Evolutionary conservation across 2,888 invertebrate genomes (phyloP).

Genomic region (Sinopyrophorus schimmeli): DNA sequence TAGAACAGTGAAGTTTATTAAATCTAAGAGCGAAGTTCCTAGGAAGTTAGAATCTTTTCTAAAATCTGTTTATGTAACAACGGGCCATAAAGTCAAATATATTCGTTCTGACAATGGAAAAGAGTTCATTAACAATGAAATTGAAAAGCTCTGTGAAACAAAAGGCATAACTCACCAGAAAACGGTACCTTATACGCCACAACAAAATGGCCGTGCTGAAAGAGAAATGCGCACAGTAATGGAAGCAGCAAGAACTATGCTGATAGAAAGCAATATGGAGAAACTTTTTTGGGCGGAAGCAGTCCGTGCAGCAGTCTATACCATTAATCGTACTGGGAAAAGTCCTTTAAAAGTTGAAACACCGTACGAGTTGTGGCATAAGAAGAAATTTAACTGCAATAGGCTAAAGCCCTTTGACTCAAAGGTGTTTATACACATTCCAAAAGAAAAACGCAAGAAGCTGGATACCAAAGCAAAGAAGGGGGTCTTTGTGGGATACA

Average conservation of each 20-base stretch:
- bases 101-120: conserved; percentile 42
- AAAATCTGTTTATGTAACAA: conserved; percentile 36
- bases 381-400: neutral
- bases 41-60: conserved; percentile 20
- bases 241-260: neutral
- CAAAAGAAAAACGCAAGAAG: neutral
- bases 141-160: conserved; percentile 30
- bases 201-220: neutral
- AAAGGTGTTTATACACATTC: neutral
- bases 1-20: conserved; percentile 33
- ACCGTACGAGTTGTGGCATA: neutral
- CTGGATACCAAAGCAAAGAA: neutral
- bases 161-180: neutral
- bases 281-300: neutral
- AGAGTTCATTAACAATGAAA: conserved; percentile 40
- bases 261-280: neutral
- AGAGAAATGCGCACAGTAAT: neutral
- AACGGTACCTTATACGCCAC: neutral
- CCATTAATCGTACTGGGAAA: neutral
- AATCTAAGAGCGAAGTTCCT: conserved; percentile 25
- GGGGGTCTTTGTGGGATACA: neutral
- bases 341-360: neutral
- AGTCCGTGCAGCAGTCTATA: neutral
- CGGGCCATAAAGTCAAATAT: conserved; percentile 35
- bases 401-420: neutral